A percentile compares a stretch with the other conserved stretches of the same genome.
Conservation (phyloP, 2,113 vertebrate species). For the Vulpes vulpes region DNA sequence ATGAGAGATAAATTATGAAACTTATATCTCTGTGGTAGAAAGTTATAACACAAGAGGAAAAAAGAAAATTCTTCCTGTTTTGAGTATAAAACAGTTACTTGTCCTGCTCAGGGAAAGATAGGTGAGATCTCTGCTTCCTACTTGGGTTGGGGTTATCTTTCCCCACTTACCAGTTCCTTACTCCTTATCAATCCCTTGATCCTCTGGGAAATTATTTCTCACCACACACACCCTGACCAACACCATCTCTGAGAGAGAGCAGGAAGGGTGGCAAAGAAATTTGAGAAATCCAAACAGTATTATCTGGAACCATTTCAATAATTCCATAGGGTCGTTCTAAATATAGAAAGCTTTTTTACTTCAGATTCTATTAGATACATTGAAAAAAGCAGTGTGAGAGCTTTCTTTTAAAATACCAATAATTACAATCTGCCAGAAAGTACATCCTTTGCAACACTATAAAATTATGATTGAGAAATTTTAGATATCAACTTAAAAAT, state of each 20-base stretch:
- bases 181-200: neutral
- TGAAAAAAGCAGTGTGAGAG: neutral
- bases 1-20: neutral
- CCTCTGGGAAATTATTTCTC: neutral
- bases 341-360: neutral
- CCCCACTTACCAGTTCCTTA: neutral
- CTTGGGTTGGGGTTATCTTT: neutral
- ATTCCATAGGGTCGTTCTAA: neutral
- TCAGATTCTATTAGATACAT: neutral
- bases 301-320: neutral
- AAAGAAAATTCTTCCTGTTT: neutral
- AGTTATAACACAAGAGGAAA: neutral
- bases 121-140: neutral
- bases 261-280: neutral
- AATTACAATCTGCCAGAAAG: conserved; percentile 11
- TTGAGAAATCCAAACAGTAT: neutral
- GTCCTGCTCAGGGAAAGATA: too few relatives aligned
- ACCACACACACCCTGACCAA: neutral
- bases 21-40: neutral
- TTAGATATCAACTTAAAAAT: conserved; percentile 7
- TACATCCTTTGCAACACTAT: neutral
- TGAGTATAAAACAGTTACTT: neutral
- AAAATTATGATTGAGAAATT: neutral
- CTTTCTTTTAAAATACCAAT: conserved; percentile 15
- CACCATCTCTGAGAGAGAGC: neutral